A percentile compares a stretch with the other conserved stretches of the same genome.
Evolutionary conservation across 2,797 vertebrate species (phyloP).

Genomic region (Enteromius treurensis): DNA sequence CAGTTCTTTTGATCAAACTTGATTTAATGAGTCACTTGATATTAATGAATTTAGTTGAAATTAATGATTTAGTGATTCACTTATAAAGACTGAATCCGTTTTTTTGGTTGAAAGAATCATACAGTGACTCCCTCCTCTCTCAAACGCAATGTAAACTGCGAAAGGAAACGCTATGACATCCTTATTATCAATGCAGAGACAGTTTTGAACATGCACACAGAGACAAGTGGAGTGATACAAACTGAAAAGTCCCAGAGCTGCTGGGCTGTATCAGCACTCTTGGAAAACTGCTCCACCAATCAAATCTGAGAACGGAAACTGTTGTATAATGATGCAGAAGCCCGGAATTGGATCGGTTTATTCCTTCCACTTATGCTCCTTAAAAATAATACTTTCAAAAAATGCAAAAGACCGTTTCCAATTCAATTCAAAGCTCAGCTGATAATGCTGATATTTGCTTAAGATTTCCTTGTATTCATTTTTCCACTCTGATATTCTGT

Average conservation of each 20-base stretch:
- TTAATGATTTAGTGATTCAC: not conserved
- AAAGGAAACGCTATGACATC: not conserved
- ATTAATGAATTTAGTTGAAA: not conserved
- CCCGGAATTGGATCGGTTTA: not conserved
- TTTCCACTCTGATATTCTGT: slow-evolving; percentile 33
- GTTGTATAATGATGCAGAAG: not conserved
- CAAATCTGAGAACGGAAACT: not conserved
- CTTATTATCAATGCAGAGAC: too few species aligned
- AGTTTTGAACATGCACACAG: not conserved
- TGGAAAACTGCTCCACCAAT: not conserved
- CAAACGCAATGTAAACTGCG: too few species aligned
- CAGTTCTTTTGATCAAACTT: not conserved
- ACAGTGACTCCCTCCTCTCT: not conserved
- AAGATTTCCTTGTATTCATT: slow-evolving; percentile 19
- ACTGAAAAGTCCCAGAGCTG: not conserved
- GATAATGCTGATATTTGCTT: slow-evolving; percentile 41
- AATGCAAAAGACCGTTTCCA: not conserved
- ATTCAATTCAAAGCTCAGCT: slow-evolving; percentile 5
- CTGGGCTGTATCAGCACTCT: not conserved
- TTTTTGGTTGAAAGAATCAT: not conserved
- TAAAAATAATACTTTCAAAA: not conserved
- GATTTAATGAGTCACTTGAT: not conserved
- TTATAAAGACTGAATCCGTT: not conserved
- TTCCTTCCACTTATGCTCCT: not conserved
- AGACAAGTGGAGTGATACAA: not conserved